phyloP scores from a whole-genome alignment of 1,140 invertebrate species.

The Drosophila punjabiensis region DNA sequence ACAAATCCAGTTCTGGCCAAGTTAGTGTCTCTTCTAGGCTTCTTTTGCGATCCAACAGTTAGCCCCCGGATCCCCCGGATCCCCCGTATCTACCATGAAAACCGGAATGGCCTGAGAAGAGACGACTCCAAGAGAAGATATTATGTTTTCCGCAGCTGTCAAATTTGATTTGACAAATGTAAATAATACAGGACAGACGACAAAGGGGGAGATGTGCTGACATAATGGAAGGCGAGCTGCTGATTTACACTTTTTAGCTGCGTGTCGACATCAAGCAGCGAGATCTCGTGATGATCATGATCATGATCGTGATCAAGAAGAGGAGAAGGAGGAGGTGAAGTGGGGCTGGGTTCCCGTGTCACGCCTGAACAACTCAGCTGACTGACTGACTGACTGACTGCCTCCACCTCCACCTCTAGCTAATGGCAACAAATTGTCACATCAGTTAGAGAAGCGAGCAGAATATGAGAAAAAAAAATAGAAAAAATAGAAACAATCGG shows the following conservation, averaged over 20 bases:
- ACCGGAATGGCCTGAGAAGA: slow-evolving; percentile 9
- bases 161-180: slow-evolving; percentile 84
- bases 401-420: slow-evolving; percentile 23
- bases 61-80: too few relatives aligned
- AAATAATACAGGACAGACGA: slow-evolving; percentile 66
- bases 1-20: slow-evolving; percentile 34
- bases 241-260: slow-evolving; percentile 52
- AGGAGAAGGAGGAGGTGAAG: too few relatives aligned
- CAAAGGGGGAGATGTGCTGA: slow-evolving; percentile 19
- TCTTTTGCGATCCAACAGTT: neutral
- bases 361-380: too few relatives aligned
- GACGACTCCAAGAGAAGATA: slow-evolving; percentile 36
- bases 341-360: neutral
- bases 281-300: slow-evolving; percentile 18
- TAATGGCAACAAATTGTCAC: slow-evolving; percentile 59
- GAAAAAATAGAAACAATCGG: slow-evolving; percentile 5
- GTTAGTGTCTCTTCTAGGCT: slow-evolving; percentile 28
- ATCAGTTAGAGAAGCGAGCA: slow-evolving; percentile 30
- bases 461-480: slow-evolving; percentile 1
- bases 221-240: slow-evolving; percentile 51
- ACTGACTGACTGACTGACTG: slow-evolving; percentile 27
- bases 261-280: slow-evolving; percentile 33
- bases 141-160: slow-evolving; percentile 82
- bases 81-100: neutral
- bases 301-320: slow-evolving; percentile 9